phyloP scores from a whole-genome alignment of 2,113 vertebrate species.

The Odontesthes bonariensis region DNA sequence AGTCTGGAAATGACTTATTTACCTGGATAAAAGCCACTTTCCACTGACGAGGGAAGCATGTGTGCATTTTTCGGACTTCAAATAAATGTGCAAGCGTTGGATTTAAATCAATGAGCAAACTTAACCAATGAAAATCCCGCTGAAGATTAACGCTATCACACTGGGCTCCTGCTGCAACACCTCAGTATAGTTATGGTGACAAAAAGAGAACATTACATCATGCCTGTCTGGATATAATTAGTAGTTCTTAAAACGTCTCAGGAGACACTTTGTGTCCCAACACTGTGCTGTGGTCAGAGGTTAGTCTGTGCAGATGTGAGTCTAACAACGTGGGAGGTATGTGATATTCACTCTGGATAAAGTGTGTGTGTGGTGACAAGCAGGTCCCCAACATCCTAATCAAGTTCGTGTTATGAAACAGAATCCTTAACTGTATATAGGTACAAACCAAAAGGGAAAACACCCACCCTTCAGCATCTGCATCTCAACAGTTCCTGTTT shows the following conservation, averaged over 20 bases:
- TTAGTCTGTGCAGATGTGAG: constrained; percentile 52
- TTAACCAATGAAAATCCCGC: constrained; percentile 22
- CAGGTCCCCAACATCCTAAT: constrained; percentile 26
- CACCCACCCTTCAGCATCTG: constrained; percentile 76
- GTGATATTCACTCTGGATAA: constrained; percentile 15
- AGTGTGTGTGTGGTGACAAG: constrained; percentile 19
- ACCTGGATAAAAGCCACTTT: constrained; percentile 57
- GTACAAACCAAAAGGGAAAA: constrained; percentile 66
- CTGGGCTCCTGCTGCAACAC: constrained; percentile 19
- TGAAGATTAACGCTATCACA: constrained; percentile 4
- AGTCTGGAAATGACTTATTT: constrained; percentile 65
- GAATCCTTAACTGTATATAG: constrained; percentile 66
- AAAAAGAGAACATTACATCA: constrained; percentile 46
- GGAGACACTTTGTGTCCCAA: constrained; percentile 36
- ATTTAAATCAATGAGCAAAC: neutral
- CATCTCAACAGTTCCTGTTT: constrained; percentile 83
- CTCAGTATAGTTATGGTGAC: constrained; percentile 20
- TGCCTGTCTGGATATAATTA: constrained; percentile 29
- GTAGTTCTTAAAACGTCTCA: constrained; percentile 43
- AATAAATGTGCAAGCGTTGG: neutral
- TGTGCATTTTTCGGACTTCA: constrained; percentile 50
- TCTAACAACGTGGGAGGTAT: constrained; percentile 16
- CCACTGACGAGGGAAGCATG: constrained; percentile 65
- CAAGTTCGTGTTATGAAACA: constrained; percentile 70
- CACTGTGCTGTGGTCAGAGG: constrained; percentile 42